Conservation (phyloP, 2,888 invertebrate species). For the Ophion costatus region DNA sequence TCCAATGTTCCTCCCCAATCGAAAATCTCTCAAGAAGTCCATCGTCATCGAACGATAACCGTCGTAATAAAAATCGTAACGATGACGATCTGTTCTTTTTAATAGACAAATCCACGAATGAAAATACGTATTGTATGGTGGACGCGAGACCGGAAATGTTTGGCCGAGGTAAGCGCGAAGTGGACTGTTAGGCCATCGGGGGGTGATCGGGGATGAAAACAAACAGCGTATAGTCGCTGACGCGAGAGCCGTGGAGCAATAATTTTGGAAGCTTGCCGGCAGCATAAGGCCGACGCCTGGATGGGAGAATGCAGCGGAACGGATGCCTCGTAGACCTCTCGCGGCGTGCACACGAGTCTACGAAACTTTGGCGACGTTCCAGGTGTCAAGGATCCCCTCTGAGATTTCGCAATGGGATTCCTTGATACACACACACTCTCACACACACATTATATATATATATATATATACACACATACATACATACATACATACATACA, state of each 20-base stretch:
- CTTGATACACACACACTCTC: no score
- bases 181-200: slow-evolving; percentile 18
- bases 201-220: slow-evolving; percentile 74
- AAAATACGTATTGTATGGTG: slow-evolving; percentile 12
- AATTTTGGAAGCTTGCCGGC: slow-evolving; percentile 81
- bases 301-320: slow-evolving; percentile 46
- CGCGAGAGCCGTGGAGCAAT: slow-evolving; percentile 75
- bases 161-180: slow-evolving; percentile 20
- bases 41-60: no score
- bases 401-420: slow-evolving; percentile 51
- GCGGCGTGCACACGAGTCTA: slow-evolving; percentile 53
- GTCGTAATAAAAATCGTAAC: no score
- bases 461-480: slow-evolving; percentile 73
- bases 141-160: not conserved
- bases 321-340: slow-evolving; percentile 21
- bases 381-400: slow-evolving; percentile 80
- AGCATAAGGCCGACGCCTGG: slow-evolving; percentile 79
- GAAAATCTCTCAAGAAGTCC: no score
- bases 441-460: slow-evolving; percentile 66
- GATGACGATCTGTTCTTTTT: no score
- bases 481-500: no score
- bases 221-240: slow-evolving; percentile 79
- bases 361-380: slow-evolving; percentile 79
- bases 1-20: no score
- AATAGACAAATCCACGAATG: no score